Percentiles rank a stretch among this genome's conserved stretches.
phyloP scores from a whole-genome alignment of 2,113 vertebrate species.

The Microtus montanus region DNA sequence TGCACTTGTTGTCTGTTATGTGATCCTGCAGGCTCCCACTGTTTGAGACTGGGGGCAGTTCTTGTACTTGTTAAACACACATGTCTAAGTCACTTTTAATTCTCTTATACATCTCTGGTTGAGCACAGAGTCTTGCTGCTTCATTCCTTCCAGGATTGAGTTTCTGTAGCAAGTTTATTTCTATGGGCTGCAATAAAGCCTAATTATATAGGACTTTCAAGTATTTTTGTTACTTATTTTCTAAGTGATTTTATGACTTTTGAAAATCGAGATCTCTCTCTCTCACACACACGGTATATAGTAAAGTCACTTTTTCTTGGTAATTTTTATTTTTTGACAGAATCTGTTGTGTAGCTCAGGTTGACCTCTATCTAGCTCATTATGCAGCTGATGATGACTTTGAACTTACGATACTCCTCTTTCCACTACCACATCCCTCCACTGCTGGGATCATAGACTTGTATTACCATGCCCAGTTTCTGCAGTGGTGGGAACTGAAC shows the following conservation, averaged over 20 bases:
- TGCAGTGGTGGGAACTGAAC: background rate
- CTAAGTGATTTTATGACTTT: background rate
- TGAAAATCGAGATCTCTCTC: background rate
- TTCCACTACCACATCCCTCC: background rate
- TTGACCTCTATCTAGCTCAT: background rate
- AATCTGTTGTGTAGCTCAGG: background rate
- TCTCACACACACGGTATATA: too few species aligned
- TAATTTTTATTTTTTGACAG: background rate
- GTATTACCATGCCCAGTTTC: background rate
- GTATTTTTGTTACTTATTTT: background rate
- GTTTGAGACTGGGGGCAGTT: background rate
- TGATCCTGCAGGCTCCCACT: background rate
- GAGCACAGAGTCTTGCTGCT: background rate
- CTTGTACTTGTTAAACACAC: background rate
- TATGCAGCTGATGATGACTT: background rate
- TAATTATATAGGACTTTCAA: background rate
- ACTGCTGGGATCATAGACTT: background rate
- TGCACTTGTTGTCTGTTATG: background rate
- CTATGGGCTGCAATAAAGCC: background rate
- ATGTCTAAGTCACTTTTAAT: constrained; percentile 38
- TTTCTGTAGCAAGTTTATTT: background rate
- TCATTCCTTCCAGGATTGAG: background rate
- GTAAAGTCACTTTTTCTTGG: background rate
- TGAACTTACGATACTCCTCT: background rate
- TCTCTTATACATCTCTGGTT: background rate